Base-by-base conservation (phyloP, 2,797 vertebrate species). In the Eulemur mongoz region DNA sequence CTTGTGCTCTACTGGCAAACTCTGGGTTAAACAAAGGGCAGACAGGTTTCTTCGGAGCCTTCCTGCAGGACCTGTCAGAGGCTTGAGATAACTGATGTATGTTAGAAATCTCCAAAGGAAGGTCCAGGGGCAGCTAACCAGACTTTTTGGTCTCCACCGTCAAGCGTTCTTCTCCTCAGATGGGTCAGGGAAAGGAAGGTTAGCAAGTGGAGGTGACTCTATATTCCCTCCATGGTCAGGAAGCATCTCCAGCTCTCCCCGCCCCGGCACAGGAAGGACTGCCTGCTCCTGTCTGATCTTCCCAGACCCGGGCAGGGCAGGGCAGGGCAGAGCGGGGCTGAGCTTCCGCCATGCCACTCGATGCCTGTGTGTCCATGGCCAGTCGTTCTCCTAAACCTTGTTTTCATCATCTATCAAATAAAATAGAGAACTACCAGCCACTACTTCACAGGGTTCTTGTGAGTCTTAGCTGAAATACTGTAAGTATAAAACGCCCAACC, bases 21-120 rank as follows among this genome's bases (percentile, higher is more conserved):
- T 80, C 27, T 63, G 63, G 2, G 4, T 82, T 94, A 54, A 35
- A 75, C 4, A 59, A 84, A 88, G 90, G 90, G 45, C 57, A 87
- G 43, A 35, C 50, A 38, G 32, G 57, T 82, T 72, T 22, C 61
- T 95, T 90, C 84, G 65, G 57, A 59, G 57, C 23, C 57, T 59
- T 59, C 67, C 48, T 88, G 48, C 54, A 92, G 89, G 43, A 91
- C 86, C 80, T 85, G 27, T 35, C 82, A 96, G 89, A 91, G 40
- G 67, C 40, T 91, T 91, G 73, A 89, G 78, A 81, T 94, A 72
- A 85, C 45, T 59, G n/a, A 4, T 72, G 18, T 57, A 10, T 87
- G 20, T 85, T 85, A 78, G 48, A 61, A 86, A 35, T 91, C 40
- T 65, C 83, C 48, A 38, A 65, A 27, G 25, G 43, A 67, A 57